Conservation (phyloP, 2,797 vertebrate genomes). For the Argentina silus region DNA sequence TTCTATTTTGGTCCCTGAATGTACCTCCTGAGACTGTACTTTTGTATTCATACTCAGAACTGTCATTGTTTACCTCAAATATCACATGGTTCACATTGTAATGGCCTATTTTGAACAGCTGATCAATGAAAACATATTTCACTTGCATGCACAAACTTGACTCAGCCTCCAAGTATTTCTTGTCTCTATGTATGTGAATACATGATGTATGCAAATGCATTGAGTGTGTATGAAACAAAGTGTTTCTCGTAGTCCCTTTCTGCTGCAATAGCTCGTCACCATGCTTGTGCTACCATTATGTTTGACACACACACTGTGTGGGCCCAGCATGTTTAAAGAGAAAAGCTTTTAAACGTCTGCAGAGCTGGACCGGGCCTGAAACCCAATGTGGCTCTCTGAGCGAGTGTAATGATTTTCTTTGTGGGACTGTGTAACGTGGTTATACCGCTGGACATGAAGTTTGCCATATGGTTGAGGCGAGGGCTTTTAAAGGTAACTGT, state of each 20-base stretch:
- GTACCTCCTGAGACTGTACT: not conserved
- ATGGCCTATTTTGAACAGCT: not conserved
- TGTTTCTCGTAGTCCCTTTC: slow-evolving; percentile 46
- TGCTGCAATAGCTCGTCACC: slow-evolving; percentile 75
- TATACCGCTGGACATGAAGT: slow-evolving; percentile 65
- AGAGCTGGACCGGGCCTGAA: slow-evolving; percentile 53
- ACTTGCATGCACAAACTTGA: not conserved
- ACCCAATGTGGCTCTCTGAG: slow-evolving; percentile 61
- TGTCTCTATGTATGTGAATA: not conserved
- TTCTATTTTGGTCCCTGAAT: not conserved
- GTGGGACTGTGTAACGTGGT: slow-evolving; percentile 69
- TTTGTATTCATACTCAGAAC: not conserved
- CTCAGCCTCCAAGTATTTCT: not conserved
- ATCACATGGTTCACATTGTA: not conserved
- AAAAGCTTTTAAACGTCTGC: slow-evolving; percentile 53
- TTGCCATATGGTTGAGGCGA: slow-evolving; percentile 69
- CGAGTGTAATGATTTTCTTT: slow-evolving; percentile 71
- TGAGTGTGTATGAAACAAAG: slow-evolving; percentile 76
- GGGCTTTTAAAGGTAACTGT: slow-evolving; percentile 81
- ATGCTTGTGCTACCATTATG: slow-evolving; percentile 80
- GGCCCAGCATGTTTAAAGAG: slow-evolving; percentile 50
- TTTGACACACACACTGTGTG: slow-evolving; percentile 81
- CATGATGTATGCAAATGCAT: slow-evolving; percentile 25
- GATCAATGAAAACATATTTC: not conserved
- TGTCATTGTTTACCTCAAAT: not conserved